These are phyloP conservation scores for Corapipo altera DNA, from an alignment of 2,113 vertebrate species.

Conservation along the genomic window DNA sequence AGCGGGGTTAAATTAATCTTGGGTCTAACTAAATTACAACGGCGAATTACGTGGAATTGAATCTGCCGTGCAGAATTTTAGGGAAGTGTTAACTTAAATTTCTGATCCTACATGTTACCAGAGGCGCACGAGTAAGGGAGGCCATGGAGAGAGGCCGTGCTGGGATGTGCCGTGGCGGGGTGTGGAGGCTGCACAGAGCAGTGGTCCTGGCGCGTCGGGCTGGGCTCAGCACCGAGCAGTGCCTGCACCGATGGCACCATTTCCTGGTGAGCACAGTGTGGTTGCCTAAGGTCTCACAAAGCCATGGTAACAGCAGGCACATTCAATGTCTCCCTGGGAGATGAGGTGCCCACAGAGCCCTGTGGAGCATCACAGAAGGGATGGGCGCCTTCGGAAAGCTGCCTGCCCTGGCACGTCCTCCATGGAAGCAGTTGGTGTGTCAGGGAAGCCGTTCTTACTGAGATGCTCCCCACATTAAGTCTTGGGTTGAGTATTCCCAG, in stretches of 20 bases:
- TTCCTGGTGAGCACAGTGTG: background rate
- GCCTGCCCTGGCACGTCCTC: background rate
- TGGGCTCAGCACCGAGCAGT: background rate
- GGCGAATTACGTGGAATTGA: background rate
- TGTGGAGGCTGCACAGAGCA: background rate
- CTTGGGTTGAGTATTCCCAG: background rate
- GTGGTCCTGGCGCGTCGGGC: no score
- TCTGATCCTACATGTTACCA: background rate
- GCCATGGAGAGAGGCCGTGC: background rate
- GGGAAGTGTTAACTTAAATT: background rate
- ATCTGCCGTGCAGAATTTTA: background rate
- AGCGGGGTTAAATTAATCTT: background rate
- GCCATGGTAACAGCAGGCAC: background rate
- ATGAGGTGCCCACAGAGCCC: background rate
- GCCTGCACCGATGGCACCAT: background rate
- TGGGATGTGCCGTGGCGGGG: background rate
- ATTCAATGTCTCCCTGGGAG: background rate
- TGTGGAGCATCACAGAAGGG: background rate
- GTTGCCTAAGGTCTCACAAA: background rate
- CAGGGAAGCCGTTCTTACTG: fast-evolving
- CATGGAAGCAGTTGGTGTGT: background rate
- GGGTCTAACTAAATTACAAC: background rate
- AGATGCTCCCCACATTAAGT: background rate
- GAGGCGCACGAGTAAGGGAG: background rate
- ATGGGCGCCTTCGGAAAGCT: background rate